A percentile compares a stretch with the other conserved stretches of the same genome.
Conservation (phyloP, 2,797 vertebrate species). For the Pipistrellus nathusii region DNA sequence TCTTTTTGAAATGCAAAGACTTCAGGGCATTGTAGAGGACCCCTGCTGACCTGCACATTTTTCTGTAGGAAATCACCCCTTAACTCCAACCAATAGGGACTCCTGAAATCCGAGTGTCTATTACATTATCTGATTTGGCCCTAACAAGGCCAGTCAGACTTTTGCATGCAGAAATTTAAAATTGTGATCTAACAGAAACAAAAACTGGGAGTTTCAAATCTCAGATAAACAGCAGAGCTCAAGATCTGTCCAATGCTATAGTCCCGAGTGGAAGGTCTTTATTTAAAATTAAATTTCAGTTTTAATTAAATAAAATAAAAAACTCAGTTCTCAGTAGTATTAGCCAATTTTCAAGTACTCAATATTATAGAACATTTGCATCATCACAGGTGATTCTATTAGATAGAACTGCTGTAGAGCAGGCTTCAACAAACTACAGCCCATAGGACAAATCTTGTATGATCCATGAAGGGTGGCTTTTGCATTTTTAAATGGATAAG, state of each 20-base stretch:
- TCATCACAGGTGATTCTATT: not conserved
- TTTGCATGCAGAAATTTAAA: constrained; percentile 9
- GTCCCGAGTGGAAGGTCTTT: not conserved
- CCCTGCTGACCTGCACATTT: not conserved
- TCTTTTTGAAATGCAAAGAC: constrained; percentile 43
- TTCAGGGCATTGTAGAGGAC: not conserved
- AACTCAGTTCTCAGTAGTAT: not conserved
- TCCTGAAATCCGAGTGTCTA: not conserved
- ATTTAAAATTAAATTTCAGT: constrained; percentile 37
- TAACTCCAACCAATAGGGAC: not conserved
- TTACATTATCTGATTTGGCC: not conserved
- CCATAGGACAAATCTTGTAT: not conserved
- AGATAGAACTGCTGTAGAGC: not conserved
- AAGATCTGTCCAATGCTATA: not conserved
- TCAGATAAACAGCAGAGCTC: not conserved
- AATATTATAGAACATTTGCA: not conserved
- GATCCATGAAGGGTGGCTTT: not conserved
- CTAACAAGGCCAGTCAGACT: not conserved
- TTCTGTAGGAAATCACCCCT: not conserved
- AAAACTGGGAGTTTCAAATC: not conserved
- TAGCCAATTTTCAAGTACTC: not conserved
- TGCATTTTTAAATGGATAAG: not conserved
- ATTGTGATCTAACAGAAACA: not conserved
- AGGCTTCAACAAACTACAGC: not conserved
- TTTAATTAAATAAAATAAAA: constrained; percentile 29